phyloP scores from a whole-genome alignment of 2,113 vertebrate genomes.

The Corythoichthys haematopterus region DNA sequence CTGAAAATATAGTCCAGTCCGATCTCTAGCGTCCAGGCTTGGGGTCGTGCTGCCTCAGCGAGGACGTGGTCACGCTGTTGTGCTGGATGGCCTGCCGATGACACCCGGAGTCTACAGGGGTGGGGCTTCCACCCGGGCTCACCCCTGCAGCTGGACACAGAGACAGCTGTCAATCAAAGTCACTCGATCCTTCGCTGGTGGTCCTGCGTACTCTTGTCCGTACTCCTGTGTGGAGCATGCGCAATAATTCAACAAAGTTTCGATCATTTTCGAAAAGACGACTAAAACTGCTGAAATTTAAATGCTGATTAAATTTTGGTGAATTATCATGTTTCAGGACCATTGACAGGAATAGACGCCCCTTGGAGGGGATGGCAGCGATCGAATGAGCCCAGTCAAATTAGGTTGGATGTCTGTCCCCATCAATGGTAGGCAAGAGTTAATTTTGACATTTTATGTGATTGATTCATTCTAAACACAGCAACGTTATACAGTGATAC shows the following conservation, averaged over 20 bases:
- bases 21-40: conserved; percentile 71
- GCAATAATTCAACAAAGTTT: conserved; percentile 10
- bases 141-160: conserved; percentile 82
- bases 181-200: conserved; percentile 14
- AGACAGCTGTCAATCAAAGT: conserved; percentile 61
- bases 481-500: too few species aligned
- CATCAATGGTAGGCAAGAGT: too few species aligned
- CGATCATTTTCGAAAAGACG: too few species aligned
- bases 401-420: too few species aligned
- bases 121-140: conserved; percentile 84
- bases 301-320: too few species aligned
- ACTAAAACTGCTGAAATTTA: too few species aligned
- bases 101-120: conserved; percentile 74
- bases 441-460: too few species aligned
- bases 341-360: too few species aligned
- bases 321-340: too few species aligned
- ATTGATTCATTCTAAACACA: too few species aligned
- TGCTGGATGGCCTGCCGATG: conserved; percentile 90
- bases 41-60: conserved; percentile 76
- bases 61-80: conserved; percentile 93
- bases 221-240: conserved; percentile 8
- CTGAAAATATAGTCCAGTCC: conserved; percentile 30
- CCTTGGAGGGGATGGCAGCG: too few species aligned
- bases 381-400: too few species aligned
- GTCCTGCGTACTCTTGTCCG: conserved; percentile 6